Evolutionary conservation across 2,797 vertebrate species (phyloP).

Genomic region (Balearica regulorum): DNA sequence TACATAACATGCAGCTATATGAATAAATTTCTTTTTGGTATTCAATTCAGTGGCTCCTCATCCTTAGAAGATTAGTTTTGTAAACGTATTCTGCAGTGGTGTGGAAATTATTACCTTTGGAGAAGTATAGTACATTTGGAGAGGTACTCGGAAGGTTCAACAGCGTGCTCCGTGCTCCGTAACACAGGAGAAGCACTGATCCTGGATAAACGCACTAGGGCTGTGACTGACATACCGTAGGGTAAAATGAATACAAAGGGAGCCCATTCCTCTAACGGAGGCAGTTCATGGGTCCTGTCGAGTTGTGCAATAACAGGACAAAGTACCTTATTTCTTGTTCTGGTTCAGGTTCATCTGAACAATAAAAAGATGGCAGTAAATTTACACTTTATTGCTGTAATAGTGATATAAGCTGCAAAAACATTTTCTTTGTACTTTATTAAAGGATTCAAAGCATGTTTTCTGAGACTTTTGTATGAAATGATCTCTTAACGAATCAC

Average conservation of each 20-base stretch:
- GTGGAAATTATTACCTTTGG: constrained; percentile 41
- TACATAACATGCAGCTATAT: background rate
- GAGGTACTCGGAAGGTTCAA: background rate
- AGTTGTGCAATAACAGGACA: background rate
- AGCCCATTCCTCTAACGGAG: background rate
- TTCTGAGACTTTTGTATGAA: background rate
- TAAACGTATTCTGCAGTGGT: background rate
- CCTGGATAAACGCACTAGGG: background rate
- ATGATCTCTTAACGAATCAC: background rate
- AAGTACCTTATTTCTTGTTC: background rate
- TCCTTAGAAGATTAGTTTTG: constrained; percentile 39
- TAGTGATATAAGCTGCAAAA: background rate
- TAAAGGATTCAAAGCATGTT: background rate
- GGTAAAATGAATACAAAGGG: background rate
- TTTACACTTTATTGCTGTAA: background rate
- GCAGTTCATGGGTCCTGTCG: background rate
- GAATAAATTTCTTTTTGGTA: constrained; percentile 15
- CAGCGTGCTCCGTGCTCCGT: background rate
- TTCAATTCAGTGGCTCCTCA: background rate
- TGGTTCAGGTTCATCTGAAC: background rate
- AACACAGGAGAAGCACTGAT: background rate
- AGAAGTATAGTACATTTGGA: background rate
- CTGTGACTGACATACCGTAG: background rate
- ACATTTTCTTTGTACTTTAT: background rate
- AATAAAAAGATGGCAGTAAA: background rate